A percentile compares a stretch with the other conserved stretches of the same genome.
Conservation (phyloP, 2,113 vertebrate species). For the Archocentrus centrarchus region DNA sequence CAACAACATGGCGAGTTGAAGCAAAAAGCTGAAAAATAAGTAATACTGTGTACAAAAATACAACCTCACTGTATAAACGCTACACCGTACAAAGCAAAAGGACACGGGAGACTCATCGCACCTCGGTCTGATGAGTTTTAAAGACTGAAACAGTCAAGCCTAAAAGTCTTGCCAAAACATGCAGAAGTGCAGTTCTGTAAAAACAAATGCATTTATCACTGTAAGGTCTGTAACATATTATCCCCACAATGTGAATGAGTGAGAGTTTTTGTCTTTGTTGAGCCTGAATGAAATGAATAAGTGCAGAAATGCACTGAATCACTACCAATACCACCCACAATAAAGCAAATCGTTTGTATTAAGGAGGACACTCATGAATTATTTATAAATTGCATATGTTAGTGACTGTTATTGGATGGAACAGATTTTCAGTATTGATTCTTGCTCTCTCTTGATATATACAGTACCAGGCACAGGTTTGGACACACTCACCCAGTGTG, state of each 20-base stretch:
- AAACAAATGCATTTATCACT: slow-evolving; percentile 30
- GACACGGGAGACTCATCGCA: slow-evolving; percentile 24
- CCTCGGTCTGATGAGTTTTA: slow-evolving; percentile 51
- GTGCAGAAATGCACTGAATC: slow-evolving; percentile 1
- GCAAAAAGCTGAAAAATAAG: slow-evolving; percentile 67
- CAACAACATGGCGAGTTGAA: slow-evolving; percentile 59
- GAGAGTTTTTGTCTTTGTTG: slow-evolving; percentile 19
- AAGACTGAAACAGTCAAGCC: slow-evolving; percentile 55
- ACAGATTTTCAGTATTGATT: slow-evolving; percentile 39
- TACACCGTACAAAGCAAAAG: slow-evolving; percentile 57
- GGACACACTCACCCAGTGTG: too few relatives aligned
- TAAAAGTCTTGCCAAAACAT: slow-evolving; percentile 44
- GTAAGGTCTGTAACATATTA: not conserved
- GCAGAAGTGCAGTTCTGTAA: slow-evolving; percentile 38
- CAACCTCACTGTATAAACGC: slow-evolving; percentile 72
- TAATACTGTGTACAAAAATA: slow-evolving; percentile 76
- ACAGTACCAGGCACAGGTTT: too few relatives aligned
- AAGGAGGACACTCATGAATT: not conserved
- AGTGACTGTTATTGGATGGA: slow-evolving; percentile 13
- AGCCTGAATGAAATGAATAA: slow-evolving; percentile 15
- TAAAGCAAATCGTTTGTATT: not conserved
- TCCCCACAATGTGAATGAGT: not conserved
- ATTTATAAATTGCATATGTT: not conserved
- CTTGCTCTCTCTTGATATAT: not conserved
- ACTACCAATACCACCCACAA: not conserved